Conservation (phyloP, 2,888 invertebrate genomes). For the Lycocerus yunnanus region DNA sequence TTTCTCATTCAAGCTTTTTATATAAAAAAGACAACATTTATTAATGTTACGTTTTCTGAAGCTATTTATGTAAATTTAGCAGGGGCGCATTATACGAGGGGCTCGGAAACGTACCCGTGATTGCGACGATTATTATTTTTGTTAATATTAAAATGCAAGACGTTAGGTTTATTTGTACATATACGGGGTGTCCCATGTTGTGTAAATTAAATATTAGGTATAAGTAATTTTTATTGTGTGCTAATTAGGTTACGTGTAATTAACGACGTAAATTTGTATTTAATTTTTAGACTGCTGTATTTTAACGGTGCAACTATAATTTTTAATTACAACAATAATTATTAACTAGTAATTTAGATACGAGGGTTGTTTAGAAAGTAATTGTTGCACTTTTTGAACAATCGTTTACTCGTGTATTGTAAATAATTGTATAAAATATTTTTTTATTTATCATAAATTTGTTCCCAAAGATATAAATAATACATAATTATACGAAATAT, state of each 20-base stretch:
- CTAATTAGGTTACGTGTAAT: background rate
- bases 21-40: background rate
- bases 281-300: background rate
- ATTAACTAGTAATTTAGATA: background rate
- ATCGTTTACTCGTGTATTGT: background rate
- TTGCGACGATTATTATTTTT: background rate
- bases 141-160: background rate
- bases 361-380: background rate
- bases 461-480: constrained; percentile 30
- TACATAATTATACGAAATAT: constrained; percentile 4
- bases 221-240: background rate
- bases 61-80: background rate
- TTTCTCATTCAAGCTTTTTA: background rate
- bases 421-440: constrained; percentile 2
- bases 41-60: background rate
- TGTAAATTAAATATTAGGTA: background rate
- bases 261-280: no score
- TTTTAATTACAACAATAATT: background rate
- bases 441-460: constrained; percentile 21
- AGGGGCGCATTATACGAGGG: background rate
- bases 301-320: background rate
- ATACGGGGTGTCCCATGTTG: background rate
- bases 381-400: background rate
- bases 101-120: background rate
- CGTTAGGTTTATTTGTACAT: background rate